Conservation (phyloP, 2,888 invertebrate genomes). For the Brachypalpus laphriformis region DNA sequence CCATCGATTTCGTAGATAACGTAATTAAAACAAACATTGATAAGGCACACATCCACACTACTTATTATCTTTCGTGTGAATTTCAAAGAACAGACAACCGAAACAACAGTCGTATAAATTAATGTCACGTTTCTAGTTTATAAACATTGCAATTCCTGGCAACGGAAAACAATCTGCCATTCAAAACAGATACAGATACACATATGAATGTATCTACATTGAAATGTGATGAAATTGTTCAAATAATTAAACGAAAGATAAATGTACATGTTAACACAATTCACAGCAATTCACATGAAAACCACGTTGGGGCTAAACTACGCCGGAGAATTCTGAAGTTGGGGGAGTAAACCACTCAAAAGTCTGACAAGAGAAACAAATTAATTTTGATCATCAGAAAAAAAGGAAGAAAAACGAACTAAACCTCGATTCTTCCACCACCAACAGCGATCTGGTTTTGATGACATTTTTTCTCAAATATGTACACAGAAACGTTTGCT, state of each 20-base stretch:
- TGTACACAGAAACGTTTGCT: background rate
- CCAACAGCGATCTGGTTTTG: background rate
- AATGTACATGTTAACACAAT: background rate
- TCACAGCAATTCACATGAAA: background rate
- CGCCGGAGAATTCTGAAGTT: background rate
- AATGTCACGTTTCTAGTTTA: slow-evolving; percentile 43
- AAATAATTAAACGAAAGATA: slow-evolving; percentile 13
- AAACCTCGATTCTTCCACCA: background rate
- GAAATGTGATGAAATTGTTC: slow-evolving; percentile 25
- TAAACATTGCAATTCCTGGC: slow-evolving; percentile 31
- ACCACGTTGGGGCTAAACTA: background rate
- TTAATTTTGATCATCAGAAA: background rate
- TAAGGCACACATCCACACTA: background rate
- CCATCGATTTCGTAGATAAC: slow-evolving; percentile 19
- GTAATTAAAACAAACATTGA: slow-evolving; percentile 26
- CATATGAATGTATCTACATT: background rate
- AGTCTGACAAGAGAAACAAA: background rate
- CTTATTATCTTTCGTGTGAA: slow-evolving; percentile 6
- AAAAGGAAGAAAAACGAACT: background rate
- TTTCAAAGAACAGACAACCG: background rate
- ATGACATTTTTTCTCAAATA: background rate
- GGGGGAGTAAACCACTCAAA: background rate
- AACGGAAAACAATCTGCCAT: slow-evolving; percentile 14
- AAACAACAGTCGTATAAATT: slow-evolving; percentile 33
- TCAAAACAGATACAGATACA: background rate